Evolutionary conservation across 2,888 invertebrate genomes (phyloP).

Genomic region (Balanococcus diminutus): DNA sequence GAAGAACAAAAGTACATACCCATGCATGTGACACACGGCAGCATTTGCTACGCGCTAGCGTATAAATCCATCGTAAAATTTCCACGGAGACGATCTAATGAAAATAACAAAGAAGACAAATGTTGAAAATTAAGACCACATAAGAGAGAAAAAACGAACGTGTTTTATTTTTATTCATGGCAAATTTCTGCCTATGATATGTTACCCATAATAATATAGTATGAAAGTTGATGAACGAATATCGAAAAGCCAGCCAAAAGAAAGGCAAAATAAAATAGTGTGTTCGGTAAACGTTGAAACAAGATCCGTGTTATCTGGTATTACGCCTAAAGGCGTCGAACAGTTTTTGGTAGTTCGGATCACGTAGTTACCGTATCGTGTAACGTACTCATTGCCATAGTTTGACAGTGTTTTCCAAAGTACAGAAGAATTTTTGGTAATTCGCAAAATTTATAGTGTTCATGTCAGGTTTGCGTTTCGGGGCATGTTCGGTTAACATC

Average conservation of each 20-base stretch:
- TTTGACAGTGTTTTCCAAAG: slow-evolving; percentile 40
- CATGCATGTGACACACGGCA: background rate
- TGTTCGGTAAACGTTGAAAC: slow-evolving; percentile 40
- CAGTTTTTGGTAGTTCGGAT: slow-evolving; percentile 40
- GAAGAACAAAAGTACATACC: background rate
- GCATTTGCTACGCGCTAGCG: background rate
- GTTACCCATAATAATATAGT: slow-evolving; percentile 34
- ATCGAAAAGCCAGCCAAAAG: background rate
- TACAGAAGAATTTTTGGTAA: slow-evolving; percentile 13
- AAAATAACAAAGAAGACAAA: slow-evolving; percentile 35
- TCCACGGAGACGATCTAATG: background rate
- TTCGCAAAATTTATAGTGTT: slow-evolving; percentile 25
- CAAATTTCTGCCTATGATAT: slow-evolving; percentile 35
- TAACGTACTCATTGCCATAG: slow-evolving; percentile 35
- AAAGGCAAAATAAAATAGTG: slow-evolving; percentile 35
- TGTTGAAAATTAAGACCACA: slow-evolving; percentile 29
- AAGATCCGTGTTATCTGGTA: slow-evolving; percentile 38
- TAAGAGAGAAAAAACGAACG: slow-evolving; percentile 1
- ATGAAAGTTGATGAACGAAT: slow-evolving; percentile 26
- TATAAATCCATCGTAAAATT: background rate
- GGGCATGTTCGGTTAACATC: background rate
- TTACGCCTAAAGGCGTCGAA: slow-evolving; percentile 33
- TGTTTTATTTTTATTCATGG: slow-evolving; percentile 40
- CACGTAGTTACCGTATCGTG: slow-evolving; percentile 32
- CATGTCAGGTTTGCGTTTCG: background rate